Base-by-base conservation (phyloP, 2,888 invertebrate species). In the Trichogramma dendrolimi region DNA sequence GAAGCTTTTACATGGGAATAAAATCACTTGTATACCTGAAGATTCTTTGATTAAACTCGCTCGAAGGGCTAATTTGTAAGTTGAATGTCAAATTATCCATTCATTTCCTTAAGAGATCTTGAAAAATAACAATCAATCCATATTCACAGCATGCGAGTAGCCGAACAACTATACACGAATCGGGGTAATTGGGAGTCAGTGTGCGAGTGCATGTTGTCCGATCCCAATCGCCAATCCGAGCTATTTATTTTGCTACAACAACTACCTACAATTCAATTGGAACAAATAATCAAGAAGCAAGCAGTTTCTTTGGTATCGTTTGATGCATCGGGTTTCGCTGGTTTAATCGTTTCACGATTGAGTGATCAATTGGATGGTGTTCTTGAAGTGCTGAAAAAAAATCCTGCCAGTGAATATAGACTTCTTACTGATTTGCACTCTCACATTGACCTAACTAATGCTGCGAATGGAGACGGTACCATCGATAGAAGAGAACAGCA, bases 121-220 rank as follows among this genome's bases (percentile, higher is more conserved):
- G 14, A 11, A 10, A 39, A 53, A 40, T 10, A 44, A 50, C 8
- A 51, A n/a, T 39, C 39, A 4, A 53, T 27, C 57, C 57, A 55
- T 65, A 63, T 60, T 73, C 72, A 11, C 66, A 78, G 78, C 67
- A 69, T 76, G 66, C 72, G 75, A 63, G 76, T 79, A 27, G 72
- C 73, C 4, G 75, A 78, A 64, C 67, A 76, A 38, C 61, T 79
- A 48, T 74, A 78, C 64, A 73, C 73, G 6, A 77, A 74, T 38
- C 71, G 74, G 43, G 78, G 78, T 58, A 78, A 79, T 63, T 79
- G 78, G 78, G 65, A 72, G 38, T 72, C 78, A 0, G 79, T 79
- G 14, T 78, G 78, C 64, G 72, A 71, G 67, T 79, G 78, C 61
- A 71, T 79, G 69, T 72, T 75, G 55, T 63, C 71, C 8, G 75